Conservation (phyloP, 2,888 invertebrate species). For the Phasia obesa region DNA sequence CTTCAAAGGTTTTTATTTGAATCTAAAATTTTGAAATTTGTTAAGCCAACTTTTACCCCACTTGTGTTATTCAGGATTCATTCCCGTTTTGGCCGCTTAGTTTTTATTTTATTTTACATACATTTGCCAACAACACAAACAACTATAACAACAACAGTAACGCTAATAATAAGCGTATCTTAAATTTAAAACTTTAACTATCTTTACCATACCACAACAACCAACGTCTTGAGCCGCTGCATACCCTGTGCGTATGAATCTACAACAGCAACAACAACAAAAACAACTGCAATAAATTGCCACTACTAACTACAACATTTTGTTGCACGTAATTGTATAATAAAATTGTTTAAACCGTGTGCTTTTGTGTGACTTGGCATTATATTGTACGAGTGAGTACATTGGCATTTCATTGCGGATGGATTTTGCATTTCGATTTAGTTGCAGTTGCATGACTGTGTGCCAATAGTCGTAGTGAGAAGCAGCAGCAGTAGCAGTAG, state of each 20-base stretch:
- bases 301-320: slow-evolving; percentile 48
- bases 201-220: slow-evolving; percentile 16
- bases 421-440: slow-evolving; percentile 50
- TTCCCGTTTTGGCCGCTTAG: slow-evolving; percentile 26
- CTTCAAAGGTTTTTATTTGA: too few relatives aligned
- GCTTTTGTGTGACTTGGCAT: slow-evolving; percentile 58
- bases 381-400: slow-evolving; percentile 1
- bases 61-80: neutral
- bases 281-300: slow-evolving; percentile 29
- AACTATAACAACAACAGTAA: slow-evolving; percentile 2
- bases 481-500: neutral
- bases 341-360: slow-evolving; percentile 68
- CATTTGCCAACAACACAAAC: slow-evolving; percentile 20
- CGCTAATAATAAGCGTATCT: slow-evolving; percentile 34
- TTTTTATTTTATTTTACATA: slow-evolving; percentile 31
- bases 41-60: too few relatives aligned
- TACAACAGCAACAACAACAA: neutral
- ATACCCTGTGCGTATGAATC: slow-evolving; percentile 51
- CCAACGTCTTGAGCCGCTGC: slow-evolving; percentile 11
- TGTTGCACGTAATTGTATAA: slow-evolving; percentile 70
- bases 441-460: slow-evolving; percentile 43
- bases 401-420: slow-evolving; percentile 46
- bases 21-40: too few relatives aligned
- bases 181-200: slow-evolving; percentile 49
- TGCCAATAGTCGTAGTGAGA: neutral